Evolutionary conservation across 1,140 invertebrate species (phyloP).

Genomic region (Sarcophaga bullata): DNA sequence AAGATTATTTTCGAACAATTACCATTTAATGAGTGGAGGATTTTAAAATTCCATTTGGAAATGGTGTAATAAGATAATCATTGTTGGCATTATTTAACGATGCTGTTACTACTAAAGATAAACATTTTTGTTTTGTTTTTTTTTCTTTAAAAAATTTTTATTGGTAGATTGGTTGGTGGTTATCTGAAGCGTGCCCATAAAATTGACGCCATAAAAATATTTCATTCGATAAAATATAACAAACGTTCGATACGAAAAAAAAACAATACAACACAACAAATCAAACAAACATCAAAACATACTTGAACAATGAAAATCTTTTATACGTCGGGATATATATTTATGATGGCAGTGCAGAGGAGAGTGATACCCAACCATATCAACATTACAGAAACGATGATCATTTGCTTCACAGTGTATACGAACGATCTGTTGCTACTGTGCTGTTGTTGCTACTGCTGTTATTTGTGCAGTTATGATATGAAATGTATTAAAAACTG

Average conservation of each 20-base stretch:
- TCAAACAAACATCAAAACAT: too few relatives aligned
- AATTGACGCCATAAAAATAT: slow-evolving; percentile 44
- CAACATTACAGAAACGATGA: too few relatives aligned
- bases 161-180: background rate
- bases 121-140: background rate
- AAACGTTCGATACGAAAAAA: slow-evolving; percentile 32
- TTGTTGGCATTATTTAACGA: slow-evolving; percentile 7
- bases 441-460: background rate
- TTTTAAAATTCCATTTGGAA: background rate
- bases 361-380: background rate
- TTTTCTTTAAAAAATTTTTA: background rate
- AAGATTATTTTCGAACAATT: background rate
- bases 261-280: background rate
- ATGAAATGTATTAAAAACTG: slow-evolving; percentile 25
- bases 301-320: too few relatives aligned
- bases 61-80: background rate
- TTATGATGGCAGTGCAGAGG: background rate
- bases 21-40: background rate
- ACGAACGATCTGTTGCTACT: background rate
- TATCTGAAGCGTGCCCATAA: slow-evolving; percentile 43
- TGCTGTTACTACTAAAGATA: background rate
- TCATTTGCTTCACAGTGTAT: too few relatives aligned
- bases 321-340: too few relatives aligned
- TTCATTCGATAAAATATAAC: slow-evolving; percentile 44
- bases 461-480: slow-evolving; percentile 30